Percentiles rank a stretch among this genome's conserved stretches.
Conservation (phyloP, 1,140 invertebrate genomes). For the Yoshiicerus persimilis region DNA sequence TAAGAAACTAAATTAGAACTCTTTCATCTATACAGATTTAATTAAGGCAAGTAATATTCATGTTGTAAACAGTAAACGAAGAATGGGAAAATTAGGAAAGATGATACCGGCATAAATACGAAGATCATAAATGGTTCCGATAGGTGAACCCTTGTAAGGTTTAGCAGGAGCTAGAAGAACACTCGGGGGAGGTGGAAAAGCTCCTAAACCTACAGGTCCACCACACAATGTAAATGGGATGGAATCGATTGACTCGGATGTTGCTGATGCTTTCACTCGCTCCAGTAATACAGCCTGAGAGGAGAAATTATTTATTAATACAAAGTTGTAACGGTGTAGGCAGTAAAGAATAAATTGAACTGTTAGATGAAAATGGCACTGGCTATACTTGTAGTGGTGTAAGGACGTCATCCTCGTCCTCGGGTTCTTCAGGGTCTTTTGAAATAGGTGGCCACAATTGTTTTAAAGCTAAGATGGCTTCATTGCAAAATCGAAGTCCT, state of each 20-base stretch:
- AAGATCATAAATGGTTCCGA: slow-evolving; percentile 84
- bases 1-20: neutral
- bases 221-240: slow-evolving; percentile 46
- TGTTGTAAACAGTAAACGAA: neutral
- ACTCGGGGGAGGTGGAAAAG: slow-evolving; percentile 78
- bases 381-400: slow-evolving; percentile 69
- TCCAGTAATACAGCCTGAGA: slow-evolving; percentile 77
- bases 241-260: slow-evolving; percentile 44
- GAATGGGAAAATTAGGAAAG: neutral
- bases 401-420: slow-evolving; percentile 52
- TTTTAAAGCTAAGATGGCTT: slow-evolving; percentile 80
- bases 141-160: slow-evolving; percentile 84
- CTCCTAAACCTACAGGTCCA: slow-evolving; percentile 60
- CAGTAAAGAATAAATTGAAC: neutral
- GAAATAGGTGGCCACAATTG: slow-evolving; percentile 73
- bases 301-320: neutral
- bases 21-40: too few relatives aligned
- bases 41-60: too few relatives aligned
- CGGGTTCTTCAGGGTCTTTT: slow-evolving; percentile 33
- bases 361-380: neutral
- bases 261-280: slow-evolving; percentile 67
- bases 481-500: slow-evolving; percentile 88
- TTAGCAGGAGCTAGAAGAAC: slow-evolving; percentile 86
- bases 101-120: slow-evolving; percentile 72
- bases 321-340: neutral